Evolutionary conservation across 2,797 vertebrate genomes (phyloP).

Genomic region (Mustela erminea): DNA sequence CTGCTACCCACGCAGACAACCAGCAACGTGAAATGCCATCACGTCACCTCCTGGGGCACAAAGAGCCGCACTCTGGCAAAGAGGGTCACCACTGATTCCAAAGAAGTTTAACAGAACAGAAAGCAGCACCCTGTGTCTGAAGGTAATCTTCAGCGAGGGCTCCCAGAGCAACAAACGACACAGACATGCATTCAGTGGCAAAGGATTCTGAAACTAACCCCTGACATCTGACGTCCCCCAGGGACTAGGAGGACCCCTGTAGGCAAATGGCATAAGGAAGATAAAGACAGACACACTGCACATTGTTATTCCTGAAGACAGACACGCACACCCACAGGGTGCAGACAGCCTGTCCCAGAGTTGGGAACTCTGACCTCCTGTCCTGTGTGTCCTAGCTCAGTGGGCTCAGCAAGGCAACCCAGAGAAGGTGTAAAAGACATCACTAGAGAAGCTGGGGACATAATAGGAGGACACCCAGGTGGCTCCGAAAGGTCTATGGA

Average conservation of each 20-base stretch:
- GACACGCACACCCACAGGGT: neutral
- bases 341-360: neutral
- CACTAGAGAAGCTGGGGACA: neutral
- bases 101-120: slow-evolving; percentile 61
- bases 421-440: neutral
- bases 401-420: neutral
- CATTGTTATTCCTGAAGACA: neutral
- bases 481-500: neutral
- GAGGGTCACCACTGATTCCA: neutral
- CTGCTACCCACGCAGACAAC: neutral
- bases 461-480: neutral
- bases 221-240: neutral
- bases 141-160: slow-evolving; percentile 6
- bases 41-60: neutral
- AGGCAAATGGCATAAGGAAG: neutral
- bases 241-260: neutral
- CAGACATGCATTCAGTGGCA: neutral
- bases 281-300: neutral
- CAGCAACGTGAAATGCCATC: slow-evolving; percentile 14
- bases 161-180: neutral
- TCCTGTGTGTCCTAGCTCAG: neutral
- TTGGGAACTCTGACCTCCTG: neutral
- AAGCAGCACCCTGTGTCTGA: neutral
- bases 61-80: neutral
- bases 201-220: slow-evolving; percentile 6